phyloP scores from a whole-genome alignment of 2,888 invertebrate species.

The Hylaea fasciaria region DNA sequence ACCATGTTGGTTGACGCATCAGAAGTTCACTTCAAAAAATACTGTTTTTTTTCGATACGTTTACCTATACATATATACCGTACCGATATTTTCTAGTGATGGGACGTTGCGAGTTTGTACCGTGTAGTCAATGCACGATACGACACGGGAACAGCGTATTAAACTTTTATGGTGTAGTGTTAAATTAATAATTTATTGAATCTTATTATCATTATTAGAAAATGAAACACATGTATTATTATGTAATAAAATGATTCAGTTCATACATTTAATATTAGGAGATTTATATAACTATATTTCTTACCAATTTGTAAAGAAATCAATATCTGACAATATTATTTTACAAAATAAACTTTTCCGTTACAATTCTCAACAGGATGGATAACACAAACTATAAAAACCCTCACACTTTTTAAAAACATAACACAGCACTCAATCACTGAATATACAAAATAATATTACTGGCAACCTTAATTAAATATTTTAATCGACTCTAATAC shows the following conservation, averaged over 20 bases:
- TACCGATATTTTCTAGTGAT: no score
- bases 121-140: no score
- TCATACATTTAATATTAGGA: conserved; percentile 38
- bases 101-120: no score
- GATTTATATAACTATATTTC: conserved; percentile 42
- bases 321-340: conserved; percentile 7
- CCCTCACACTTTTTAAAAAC: conserved; percentile 56
- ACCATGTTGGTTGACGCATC: no score
- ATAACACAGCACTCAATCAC: conserved; percentile 74
- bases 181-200: no score
- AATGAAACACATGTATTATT: conserved; percentile 26
- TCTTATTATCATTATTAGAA: no score
- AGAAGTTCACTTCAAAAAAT: no score
- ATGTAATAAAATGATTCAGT: conserved; percentile 41
- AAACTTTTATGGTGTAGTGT: no score
- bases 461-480: conserved; percentile 50
- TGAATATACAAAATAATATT: conserved; percentile 52
- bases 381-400: conserved; percentile 43
- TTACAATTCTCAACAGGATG: conserved; percentile 38
- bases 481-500: conserved; percentile 37
- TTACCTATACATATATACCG: no score
- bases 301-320: conserved; percentile 21
- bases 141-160: no score
- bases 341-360: conserved; percentile 35
- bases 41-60: no score